Percentiles rank a stretch among this genome's conserved stretches.
These are phyloP conservation scores for Cacatua alba DNA, from an alignment of 2,113 vertebrate genomes.

Conservation along the genomic window DNA sequence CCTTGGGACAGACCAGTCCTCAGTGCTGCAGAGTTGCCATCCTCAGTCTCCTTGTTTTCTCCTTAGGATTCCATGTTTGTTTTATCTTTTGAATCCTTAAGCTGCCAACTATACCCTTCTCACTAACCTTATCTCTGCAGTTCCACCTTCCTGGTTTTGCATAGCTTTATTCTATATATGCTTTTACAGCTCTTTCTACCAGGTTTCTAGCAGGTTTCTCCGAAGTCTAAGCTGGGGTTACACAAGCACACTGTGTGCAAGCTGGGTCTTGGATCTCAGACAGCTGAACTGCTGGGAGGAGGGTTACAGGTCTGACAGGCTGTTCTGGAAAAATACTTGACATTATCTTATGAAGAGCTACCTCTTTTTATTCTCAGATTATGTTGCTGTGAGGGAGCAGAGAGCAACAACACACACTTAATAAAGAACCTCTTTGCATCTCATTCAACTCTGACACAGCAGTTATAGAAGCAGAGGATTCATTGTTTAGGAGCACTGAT, in stretches of 20 bases:
- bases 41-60: background rate
- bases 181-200: background rate
- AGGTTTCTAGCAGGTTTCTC: background rate
- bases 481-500: background rate
- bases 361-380: background rate
- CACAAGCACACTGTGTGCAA: background rate
- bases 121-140: background rate
- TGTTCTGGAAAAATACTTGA: background rate
- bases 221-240: background rate
- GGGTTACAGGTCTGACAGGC: background rate
- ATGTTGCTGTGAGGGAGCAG: background rate
- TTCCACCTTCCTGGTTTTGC: background rate
- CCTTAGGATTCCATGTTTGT: background rate
- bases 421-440: constrained; percentile 27
- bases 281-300: background rate
- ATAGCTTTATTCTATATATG: background rate
- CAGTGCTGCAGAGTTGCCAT: background rate
- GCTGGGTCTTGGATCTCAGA: background rate
- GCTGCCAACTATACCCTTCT: background rate
- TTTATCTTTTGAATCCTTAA: background rate
- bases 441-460: constrained; percentile 29
- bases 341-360: background rate
- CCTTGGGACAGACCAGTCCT: background rate
- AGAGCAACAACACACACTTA: constrained; percentile 5
- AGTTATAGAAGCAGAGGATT: background rate